A percentile compares a stretch with the other conserved stretches of the same genome.
These are phyloP conservation scores for Hyposmocoma kahamanoa DNA, from an alignment of 1,140 invertebrate species.

Conservation along the genomic window DNA sequence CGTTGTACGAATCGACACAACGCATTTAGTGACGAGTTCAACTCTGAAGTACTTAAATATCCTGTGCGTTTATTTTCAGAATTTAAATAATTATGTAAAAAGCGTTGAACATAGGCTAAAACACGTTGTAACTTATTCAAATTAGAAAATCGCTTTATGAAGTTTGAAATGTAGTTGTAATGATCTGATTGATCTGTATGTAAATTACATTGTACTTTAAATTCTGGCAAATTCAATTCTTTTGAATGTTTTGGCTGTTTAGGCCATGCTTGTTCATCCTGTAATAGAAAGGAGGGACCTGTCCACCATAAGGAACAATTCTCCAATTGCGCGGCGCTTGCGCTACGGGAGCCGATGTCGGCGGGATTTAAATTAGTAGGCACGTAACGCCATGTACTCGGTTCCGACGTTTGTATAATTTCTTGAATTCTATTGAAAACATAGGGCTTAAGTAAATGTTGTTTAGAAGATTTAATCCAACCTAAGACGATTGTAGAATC, in stretches of 20 bases:
- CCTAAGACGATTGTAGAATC: conserved; percentile 15
- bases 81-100: conserved; percentile 7
- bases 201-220: conserved; percentile 6
- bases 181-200: not conserved
- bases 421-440: conserved; percentile 9
- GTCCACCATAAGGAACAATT: conserved; percentile 8
- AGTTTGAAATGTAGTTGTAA: too few species aligned
- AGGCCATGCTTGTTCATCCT: not conserved
- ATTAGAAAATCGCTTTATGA: conserved; percentile 3
- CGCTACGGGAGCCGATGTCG: conserved; percentile 10
- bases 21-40: not conserved
- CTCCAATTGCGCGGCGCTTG: not conserved
- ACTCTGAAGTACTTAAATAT: not conserved
- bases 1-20: conserved; percentile 8
- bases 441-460: conserved; percentile 8
- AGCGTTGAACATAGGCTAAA: conserved; percentile 5
- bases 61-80: conserved; percentile 3
- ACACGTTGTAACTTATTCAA: conserved; percentile 10
- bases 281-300: conserved; percentile 9
- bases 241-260: not conserved
- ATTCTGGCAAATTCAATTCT: conserved; percentile 4
- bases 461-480: conserved; percentile 9
- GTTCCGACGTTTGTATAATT: not conserved
- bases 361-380: conserved; percentile 12
- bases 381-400: conserved; percentile 6